Conservation (phyloP, 2,888 invertebrate genomes). For the Synergus gifuensis region DNA sequence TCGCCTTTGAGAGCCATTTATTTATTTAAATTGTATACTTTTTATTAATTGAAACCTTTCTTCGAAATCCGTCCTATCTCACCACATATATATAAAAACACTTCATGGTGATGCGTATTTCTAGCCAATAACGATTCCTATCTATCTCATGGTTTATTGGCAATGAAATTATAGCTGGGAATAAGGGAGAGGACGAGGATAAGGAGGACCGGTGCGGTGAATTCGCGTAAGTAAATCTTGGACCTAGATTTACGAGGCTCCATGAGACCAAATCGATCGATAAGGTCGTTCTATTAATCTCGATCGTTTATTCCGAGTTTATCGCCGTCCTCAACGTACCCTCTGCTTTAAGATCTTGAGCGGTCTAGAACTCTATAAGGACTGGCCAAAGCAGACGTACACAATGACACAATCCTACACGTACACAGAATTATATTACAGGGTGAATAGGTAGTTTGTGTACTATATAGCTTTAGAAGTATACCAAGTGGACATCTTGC, state of each 20-base stretch:
- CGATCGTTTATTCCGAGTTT: constrained; percentile 60
- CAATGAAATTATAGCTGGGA: constrained; percentile 37
- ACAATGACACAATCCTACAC: not conserved
- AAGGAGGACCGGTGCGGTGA: constrained; percentile 17
- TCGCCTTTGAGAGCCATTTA: not conserved
- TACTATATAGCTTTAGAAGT: constrained; percentile 25
- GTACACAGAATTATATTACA: not conserved
- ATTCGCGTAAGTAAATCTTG: constrained; percentile 43
- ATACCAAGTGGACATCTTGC: constrained; percentile 33
- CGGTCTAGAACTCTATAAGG: not conserved
- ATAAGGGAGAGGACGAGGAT: constrained; percentile 20
- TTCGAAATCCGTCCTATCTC: no score
- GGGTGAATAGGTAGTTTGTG: not conserved
- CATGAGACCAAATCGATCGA: constrained; percentile 31
- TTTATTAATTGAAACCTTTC: no score
- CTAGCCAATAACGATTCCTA: constrained; percentile 29
- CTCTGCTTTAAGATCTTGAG: constrained; percentile 35
- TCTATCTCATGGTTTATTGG: constrained; percentile 35
- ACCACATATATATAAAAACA: no score
- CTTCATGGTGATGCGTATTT: not conserved
- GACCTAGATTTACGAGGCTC: constrained; percentile 39
- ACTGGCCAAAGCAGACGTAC: constrained; percentile 7
- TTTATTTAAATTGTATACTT: no score
- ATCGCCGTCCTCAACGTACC: constrained; percentile 48
- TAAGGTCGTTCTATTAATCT: constrained; percentile 60